These are phyloP conservation scores for Atta colombica DNA, from an alignment of 1,140 invertebrate genomes.

Conservation along the genomic window DNA sequence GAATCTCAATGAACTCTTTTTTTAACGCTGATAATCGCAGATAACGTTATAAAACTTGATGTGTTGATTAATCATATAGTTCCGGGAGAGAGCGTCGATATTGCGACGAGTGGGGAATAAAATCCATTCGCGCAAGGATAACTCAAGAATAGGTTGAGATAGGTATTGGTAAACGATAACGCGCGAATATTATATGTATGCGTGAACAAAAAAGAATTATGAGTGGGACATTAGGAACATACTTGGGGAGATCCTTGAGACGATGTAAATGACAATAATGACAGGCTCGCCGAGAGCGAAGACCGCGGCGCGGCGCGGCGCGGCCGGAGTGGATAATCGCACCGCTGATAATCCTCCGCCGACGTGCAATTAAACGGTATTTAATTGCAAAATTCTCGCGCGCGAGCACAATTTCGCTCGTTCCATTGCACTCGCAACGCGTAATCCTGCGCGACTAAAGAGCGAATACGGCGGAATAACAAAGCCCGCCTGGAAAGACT, in stretches of 20 bases:
- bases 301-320: not conserved
- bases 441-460: constrained; percentile 5
- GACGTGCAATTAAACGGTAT: constrained; percentile 50
- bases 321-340: constrained; percentile 14
- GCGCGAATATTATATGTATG: not conserved
- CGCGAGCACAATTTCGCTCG: not conserved
- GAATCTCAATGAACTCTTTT: not conserved
- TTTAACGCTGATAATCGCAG: not conserved
- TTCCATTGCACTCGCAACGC: not conserved
- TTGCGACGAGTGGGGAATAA: not conserved
- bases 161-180: not conserved
- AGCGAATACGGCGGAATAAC: not conserved
- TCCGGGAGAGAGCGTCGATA: not conserved
- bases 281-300: not conserved
- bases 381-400: constrained; percentile 55
- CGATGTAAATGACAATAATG: constrained; percentile 38
- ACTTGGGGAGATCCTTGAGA: not conserved
- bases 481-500: not conserved
- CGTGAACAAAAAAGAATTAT: not conserved
- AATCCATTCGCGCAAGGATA: not conserved
- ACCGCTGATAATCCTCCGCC: not conserved
- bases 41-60: not conserved
- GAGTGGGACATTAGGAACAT: not conserved
- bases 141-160: not conserved
- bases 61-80: not conserved